Evolutionary conservation across 2,113 vertebrate species (phyloP), one percentile per base, ranked within the genome.

Genomic region (Thymallus thymallus): DNA sequence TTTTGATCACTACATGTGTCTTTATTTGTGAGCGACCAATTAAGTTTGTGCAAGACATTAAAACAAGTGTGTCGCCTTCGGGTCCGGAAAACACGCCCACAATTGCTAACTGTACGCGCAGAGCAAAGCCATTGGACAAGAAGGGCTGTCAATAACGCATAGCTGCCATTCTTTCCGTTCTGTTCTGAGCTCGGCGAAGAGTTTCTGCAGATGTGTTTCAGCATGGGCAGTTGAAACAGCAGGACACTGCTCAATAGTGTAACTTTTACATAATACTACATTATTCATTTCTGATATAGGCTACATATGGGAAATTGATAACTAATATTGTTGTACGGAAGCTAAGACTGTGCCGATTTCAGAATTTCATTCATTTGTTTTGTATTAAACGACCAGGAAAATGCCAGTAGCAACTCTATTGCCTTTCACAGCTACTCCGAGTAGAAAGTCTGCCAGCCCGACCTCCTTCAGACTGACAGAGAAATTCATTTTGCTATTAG

Each of bases 401-500:
- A 94, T 94, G 93, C 93, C 93, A 78, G 91, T 90, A 20, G 87
- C 92, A 79, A 91, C 91, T 86, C 91, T 92, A 35, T 83, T 93
- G 86, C 92, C 92, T 80, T 94, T 94, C 16, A 91, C 92, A 67
- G 85, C 87, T 30, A 90, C 91, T 24, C 91, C 91, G 76, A 94
- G 88, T 89, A 88, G 96, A 92, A 97, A 98, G 91, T 95, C 92
- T 6, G 92, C 89, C 73, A 94, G 92, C 76, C 91, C 93, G 88
- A 93, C 92, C 75, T 95, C 95, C 22, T 96, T 97, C 89, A 93
- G 95, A 82, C 88, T 98, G 76, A 96, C 95, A 1, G 96, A 98
- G 92, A 98, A 97, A 94, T 98, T 98, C 75, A 93, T 97, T 35
- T 80, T 98, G 85, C 91, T 98, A 51, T 81, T 98, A 79, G 95